These are phyloP conservation scores for Molanna angustata DNA, from an alignment of 2,888 invertebrate genomes.

Conservation along the genomic window DNA sequence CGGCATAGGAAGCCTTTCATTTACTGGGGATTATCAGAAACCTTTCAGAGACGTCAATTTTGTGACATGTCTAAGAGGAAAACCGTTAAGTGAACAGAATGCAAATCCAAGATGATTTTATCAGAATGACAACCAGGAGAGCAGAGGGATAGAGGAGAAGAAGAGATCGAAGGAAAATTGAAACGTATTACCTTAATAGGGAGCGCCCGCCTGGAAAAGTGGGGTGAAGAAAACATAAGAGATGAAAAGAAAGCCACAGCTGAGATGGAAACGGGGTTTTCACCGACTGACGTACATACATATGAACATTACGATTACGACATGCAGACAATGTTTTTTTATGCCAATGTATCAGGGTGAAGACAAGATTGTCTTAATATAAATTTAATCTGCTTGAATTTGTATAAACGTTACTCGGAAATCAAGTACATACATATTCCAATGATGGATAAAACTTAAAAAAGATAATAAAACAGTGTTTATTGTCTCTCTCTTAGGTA, in stretches of 20 bases:
- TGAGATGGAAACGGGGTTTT: background rate
- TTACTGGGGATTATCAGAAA: constrained; percentile 1
- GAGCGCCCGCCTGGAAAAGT: constrained; percentile 28
- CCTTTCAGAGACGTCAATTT: constrained; percentile 17
- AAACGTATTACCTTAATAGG: constrained; percentile 31
- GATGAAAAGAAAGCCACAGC: background rate
- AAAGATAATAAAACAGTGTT: no score
- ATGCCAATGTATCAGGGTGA: no score
- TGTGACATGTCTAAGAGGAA: constrained; percentile 5
- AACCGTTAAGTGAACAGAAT: constrained; percentile 26
- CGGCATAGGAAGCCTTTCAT: no score
- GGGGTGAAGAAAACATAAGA: constrained; percentile 6
- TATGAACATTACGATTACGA: no score
- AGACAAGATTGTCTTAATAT: no score
- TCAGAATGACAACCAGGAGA: constrained; percentile 25
- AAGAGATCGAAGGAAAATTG: constrained; percentile 22
- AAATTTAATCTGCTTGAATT: no score
- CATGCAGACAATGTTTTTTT: no score
- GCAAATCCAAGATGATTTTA: constrained; percentile 32
- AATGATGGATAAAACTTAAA: no score
- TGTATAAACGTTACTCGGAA: no score
- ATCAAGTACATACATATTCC: no score
- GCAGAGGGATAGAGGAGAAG: constrained; percentile 3
- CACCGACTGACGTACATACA: no score
- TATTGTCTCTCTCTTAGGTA: no score